These are phyloP conservation scores for Xenentodon cancila DNA, from an alignment of 2,797 vertebrate genomes.

Conservation along the genomic window DNA sequence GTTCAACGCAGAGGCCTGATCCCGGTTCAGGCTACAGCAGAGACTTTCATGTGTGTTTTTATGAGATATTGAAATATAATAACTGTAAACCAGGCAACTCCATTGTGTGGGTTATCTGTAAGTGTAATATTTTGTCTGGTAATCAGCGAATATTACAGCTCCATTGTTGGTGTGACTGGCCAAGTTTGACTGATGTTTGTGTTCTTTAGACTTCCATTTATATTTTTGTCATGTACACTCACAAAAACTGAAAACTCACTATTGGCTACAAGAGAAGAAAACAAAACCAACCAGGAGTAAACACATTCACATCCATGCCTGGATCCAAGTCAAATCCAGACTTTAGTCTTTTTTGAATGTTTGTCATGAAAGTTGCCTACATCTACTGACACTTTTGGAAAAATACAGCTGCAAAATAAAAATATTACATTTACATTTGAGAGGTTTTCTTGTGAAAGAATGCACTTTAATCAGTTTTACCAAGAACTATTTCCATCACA, in stretches of 20 bases:
- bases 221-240: constrained; percentile 5
- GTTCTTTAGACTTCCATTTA: constrained; percentile 45
- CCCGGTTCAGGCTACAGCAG: constrained; percentile 34
- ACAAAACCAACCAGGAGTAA: constrained; percentile 10
- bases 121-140: constrained; percentile 59
- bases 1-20: constrained; percentile 15
- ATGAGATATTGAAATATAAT: constrained; percentile 46
- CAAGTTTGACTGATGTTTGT: constrained; percentile 53
- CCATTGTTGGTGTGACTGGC: constrained; percentile 55
- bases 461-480: constrained; percentile 6
- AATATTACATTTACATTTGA: neutral
- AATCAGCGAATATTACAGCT: constrained; percentile 56
- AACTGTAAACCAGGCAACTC: constrained; percentile 12
- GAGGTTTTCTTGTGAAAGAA: neutral
- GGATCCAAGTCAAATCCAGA: neutral
- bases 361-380: too few relatives aligned
- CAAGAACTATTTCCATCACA: constrained; percentile 15
- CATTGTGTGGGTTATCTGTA: constrained; percentile 68
- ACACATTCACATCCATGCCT: constrained; percentile 1
- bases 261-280: too few relatives aligned
- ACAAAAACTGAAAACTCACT: neutral
- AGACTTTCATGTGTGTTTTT: constrained; percentile 39
- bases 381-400: too few relatives aligned
- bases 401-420: neutral
- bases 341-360: too few relatives aligned